Conservation (phyloP, 2,888 invertebrate genomes). For the Caenorhabditis doughertyi region DNA sequence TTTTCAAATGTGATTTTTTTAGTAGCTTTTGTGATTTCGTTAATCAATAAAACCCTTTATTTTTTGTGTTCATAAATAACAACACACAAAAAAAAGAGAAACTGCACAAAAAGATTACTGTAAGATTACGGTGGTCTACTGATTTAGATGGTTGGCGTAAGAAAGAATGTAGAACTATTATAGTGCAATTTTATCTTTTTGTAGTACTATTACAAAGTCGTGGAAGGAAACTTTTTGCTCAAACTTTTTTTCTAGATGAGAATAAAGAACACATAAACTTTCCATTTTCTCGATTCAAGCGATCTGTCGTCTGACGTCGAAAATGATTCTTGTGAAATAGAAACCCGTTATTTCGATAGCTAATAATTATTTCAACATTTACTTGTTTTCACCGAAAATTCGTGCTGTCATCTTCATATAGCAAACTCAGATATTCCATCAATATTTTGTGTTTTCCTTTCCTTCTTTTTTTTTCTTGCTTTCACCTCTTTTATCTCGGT, state of each 20-base stretch:
- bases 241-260: too few relatives aligned
- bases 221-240: too few relatives aligned
- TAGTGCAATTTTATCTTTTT: too few relatives aligned
- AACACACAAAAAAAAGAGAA: too few relatives aligned
- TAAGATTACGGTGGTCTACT: too few relatives aligned
- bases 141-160: too few relatives aligned
- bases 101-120: too few relatives aligned
- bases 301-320: neutral
- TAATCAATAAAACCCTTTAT: neutral
- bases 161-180: too few relatives aligned
- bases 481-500: neutral
- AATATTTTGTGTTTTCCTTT: constrained; percentile 6
- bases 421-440: constrained; percentile 50
- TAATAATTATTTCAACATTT: constrained; percentile 54
- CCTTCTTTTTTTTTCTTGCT: neutral
- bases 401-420: neutral
- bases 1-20: constrained; percentile 15
- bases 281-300: neutral
- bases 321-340: neutral
- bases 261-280: neutral
- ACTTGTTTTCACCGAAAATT: constrained; percentile 31
- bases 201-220: too few relatives aligned
- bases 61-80: too few relatives aligned
- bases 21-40: neutral
- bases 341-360: constrained; percentile 18